Base-by-base conservation (phyloP, 2,888 invertebrate genomes). In the Liodrosophila aerea region DNA sequence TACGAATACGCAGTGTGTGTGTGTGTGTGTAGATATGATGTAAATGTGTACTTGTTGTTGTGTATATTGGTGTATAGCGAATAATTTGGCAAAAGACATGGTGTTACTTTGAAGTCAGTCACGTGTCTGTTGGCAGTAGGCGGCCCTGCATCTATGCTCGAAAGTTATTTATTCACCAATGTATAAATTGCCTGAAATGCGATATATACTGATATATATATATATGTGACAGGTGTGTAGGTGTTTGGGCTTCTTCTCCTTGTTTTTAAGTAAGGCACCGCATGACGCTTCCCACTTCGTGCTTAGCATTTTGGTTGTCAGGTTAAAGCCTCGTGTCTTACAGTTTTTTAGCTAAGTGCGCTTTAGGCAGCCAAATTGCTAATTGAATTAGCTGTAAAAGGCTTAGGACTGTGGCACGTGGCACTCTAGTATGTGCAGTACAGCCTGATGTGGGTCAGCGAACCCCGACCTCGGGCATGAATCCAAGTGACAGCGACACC, bases 91-190 rank as follows among this genome's bases (percentile, higher is more conserved):
- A 75, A 22, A 22, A 22, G 5, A 49, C 29, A 43, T 47, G 50
- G 29, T 15, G 16, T 31, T 39, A 37, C 85, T 82, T 82, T 82
- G 85, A 85, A 53, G 77, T 62, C 40, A 27, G 29, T 15, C 41
- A 13, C 22, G 36, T 27, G 30, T 30, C 29, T 11, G 37, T 15
- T 52, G 52, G 29, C 52, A 45, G 46, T 33, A 27, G 22, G n/a
- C 15, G 7, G 16, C 33, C 11, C 22, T 22, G 22, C 22, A 22
- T 22, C 22, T 22, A 22, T 22, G 3, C 5, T 22, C 11, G 60
- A 52, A 75, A 75, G 72, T 76, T 67, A 73, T 76, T 85, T 76
- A 85, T 85, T 85, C 80, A 58, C 68, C 46, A 59, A 61, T 30
- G 33, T 34, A 61, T 61, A 34, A 33, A 33, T 47, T 29, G 43